Evolutionary conservation across 2,113 vertebrate genomes (phyloP).

Genomic region (Hippolais icterina): DNA sequence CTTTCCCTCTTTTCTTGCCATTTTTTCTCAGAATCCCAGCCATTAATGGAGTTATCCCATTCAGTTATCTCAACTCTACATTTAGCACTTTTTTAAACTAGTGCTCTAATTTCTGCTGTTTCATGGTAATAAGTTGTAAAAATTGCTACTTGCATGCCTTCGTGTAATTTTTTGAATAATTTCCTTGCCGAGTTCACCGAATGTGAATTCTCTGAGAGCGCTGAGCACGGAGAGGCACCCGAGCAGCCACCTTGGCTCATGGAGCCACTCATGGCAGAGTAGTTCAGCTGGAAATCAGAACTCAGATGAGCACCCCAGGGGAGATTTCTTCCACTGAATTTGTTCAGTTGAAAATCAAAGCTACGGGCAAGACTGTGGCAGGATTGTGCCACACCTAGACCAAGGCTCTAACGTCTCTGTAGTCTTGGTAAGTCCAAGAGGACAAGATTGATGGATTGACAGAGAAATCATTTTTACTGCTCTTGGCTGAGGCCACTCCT

Average conservation of each 20-base stretch:
- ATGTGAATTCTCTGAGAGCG: background rate
- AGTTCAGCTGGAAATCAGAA: background rate
- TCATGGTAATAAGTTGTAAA: constrained; percentile 6
- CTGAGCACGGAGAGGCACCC: background rate
- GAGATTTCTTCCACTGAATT: background rate
- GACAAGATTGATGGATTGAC: background rate
- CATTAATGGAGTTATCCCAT: background rate
- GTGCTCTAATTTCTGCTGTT: background rate
- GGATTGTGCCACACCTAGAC: background rate
- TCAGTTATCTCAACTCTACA: background rate
- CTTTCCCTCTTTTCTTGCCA: background rate
- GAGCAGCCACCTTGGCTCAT: background rate
- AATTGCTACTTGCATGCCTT: background rate
- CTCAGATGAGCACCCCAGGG: fast-evolving
- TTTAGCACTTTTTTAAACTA: background rate
- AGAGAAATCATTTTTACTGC: background rate
- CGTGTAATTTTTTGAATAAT: background rate
- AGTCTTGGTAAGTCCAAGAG: background rate
- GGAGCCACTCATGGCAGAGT: background rate
- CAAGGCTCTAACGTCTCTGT: background rate
- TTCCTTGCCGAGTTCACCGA: background rate
- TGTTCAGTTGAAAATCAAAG: background rate
- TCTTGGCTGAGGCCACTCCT: background rate
- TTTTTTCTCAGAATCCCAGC: background rate
- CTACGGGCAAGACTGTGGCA: background rate